These are phyloP conservation scores for Ceriagrion tenellum DNA, from an alignment of 2,888 invertebrate species.

Conservation along the genomic window DNA sequence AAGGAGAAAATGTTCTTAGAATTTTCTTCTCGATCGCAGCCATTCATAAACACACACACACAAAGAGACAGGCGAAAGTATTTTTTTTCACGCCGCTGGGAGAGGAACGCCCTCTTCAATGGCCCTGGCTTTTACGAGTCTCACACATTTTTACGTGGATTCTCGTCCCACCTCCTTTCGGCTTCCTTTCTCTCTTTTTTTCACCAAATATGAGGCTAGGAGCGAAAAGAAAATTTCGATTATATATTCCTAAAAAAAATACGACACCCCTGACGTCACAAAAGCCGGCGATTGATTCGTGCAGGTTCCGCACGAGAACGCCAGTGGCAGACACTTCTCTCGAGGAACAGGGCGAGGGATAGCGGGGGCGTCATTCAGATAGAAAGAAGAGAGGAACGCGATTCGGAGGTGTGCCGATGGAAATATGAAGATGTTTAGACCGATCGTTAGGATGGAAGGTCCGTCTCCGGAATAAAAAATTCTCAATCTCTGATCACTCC, in stretches of 20 bases:
- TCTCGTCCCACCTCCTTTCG: not conserved
- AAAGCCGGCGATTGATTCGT: not conserved
- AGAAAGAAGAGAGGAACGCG: too few species aligned
- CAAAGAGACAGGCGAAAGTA: not conserved
- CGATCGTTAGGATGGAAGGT: too few species aligned
- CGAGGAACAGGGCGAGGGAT: too few species aligned
- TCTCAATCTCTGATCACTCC: too few species aligned
- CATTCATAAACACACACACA: not conserved
- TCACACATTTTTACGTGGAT: not conserved
- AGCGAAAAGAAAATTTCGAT: not conserved
- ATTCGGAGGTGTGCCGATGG: too few species aligned
- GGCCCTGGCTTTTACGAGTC: not conserved
- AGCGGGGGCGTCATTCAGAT: too few species aligned
- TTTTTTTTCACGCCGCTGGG: too few species aligned
- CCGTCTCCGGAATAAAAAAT: too few species aligned
- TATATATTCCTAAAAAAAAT: not conserved
- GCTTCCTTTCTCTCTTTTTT: not conserved
- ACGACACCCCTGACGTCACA: not conserved
- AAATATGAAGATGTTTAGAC: too few species aligned
- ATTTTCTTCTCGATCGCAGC: not conserved
- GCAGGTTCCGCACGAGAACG: not conserved
- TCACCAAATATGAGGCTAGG: not conserved
- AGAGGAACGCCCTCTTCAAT: not conserved
- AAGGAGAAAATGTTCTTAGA: not conserved
- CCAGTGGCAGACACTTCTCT: not conserved